phyloP scores from a whole-genome alignment of 2,113 vertebrate genomes.

The Camelus dromedarius region DNA sequence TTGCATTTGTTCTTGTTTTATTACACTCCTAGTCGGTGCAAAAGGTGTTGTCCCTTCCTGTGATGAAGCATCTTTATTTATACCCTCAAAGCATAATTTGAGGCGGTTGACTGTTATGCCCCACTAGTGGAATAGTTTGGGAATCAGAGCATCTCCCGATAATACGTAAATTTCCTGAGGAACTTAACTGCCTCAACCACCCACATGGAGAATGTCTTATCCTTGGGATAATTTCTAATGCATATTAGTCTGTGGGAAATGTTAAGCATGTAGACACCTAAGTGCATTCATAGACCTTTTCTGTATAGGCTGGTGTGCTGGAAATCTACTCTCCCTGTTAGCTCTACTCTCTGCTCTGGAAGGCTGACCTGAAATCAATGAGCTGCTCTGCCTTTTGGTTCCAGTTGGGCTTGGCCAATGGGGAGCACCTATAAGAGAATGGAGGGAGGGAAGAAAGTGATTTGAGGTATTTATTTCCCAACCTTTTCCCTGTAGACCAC shows the following conservation, averaged over 20 bases:
- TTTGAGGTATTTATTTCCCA: not conserved
- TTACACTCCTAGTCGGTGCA: not conserved
- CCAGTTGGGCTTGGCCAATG: not conserved
- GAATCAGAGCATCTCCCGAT: not conserved
- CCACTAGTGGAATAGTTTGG: not conserved
- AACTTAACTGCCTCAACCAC: not conserved
- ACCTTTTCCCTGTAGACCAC: not conserved
- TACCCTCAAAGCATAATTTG: not conserved
- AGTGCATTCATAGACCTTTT: not conserved
- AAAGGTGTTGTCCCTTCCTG: not conserved
- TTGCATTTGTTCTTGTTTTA: constrained; percentile 27
- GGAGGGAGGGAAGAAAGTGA: not conserved
- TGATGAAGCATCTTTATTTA: not conserved
- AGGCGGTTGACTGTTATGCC: not conserved
- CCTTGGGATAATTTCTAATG: not conserved
- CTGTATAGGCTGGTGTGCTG: not conserved
- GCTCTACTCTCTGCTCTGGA: not conserved
- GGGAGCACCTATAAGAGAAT: not conserved
- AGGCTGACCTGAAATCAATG: not conserved
- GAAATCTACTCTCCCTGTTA: too few species aligned
- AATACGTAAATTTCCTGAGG: not conserved
- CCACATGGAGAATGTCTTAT: not conserved
- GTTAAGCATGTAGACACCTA: not conserved
- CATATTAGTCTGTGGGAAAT: not conserved
- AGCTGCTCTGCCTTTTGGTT: not conserved